These are phyloP conservation scores for Ochropleura plecta DNA, from an alignment of 2,888 invertebrate species.

Conservation along the genomic window DNA sequence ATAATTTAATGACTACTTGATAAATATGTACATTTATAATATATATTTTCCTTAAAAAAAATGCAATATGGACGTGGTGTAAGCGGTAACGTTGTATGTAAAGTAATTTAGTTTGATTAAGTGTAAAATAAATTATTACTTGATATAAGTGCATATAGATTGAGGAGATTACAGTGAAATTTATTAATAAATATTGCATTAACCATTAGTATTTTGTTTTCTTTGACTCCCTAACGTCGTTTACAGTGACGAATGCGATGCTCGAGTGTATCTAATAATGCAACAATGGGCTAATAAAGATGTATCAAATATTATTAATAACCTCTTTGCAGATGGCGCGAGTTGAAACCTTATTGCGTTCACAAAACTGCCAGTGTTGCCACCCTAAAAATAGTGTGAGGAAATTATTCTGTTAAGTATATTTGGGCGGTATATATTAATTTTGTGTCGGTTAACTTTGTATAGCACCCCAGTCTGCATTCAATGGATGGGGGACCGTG, in stretches of 20 bases:
- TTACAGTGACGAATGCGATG: conserved; percentile 75
- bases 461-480: conserved; percentile 73
- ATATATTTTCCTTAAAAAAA: conserved; percentile 83
- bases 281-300: conserved; percentile 79
- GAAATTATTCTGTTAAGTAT: conserved; percentile 83
- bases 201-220: conserved; percentile 79
- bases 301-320: conserved; percentile 79
- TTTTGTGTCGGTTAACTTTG: conserved; percentile 83
- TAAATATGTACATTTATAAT: conserved; percentile 74
- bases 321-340: conserved; percentile 71
- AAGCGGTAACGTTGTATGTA: conserved; percentile 81
- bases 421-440: conserved; percentile 87
- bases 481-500: conserved; percentile 73
- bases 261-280: conserved; percentile 78
- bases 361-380: conserved; percentile 54
- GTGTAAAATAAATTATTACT: conserved; percentile 90
- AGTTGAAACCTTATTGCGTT: conserved; percentile 70
- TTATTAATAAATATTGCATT: conserved; percentile 90
- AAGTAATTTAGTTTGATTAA: conserved; percentile 82
- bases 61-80: conserved; percentile 87
- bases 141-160: conserved; percentile 87
- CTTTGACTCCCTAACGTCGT: conserved; percentile 71
- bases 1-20: conserved; percentile 65
- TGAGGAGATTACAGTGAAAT: conserved; percentile 89
- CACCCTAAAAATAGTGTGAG: conserved; percentile 71